A percentile compares a stretch with the other conserved stretches of the same genome.
Conservation (phyloP, 2,113 vertebrate genomes). For the Hypanus sabinus region DNA sequence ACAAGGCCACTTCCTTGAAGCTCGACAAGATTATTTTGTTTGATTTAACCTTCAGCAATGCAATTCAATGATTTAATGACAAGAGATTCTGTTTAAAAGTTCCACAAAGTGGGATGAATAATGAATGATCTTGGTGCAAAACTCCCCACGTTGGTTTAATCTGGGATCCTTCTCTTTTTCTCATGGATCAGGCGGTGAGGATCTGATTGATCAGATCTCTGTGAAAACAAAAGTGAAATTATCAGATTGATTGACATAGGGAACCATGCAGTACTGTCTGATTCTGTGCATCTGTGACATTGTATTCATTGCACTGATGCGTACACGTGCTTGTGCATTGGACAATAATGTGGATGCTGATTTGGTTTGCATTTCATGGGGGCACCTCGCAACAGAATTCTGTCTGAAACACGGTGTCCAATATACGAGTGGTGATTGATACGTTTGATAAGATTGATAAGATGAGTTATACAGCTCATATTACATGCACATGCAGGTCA, state of each 20-base stretch:
- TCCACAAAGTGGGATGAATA: background rate
- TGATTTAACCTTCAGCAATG: background rate
- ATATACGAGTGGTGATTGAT: too few relatives aligned
- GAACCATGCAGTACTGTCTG: too few relatives aligned
- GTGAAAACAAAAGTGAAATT: background rate
- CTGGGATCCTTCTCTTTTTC: background rate
- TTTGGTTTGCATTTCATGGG: too few relatives aligned
- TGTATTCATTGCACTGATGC: too few relatives aligned
- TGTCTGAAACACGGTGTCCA: too few relatives aligned
- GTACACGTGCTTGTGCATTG: too few relatives aligned
- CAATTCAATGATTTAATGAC: background rate
- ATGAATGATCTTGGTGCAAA: background rate
- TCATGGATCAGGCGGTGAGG: background rate
- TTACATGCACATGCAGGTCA: too few relatives aligned
- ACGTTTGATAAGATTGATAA: too few relatives aligned
- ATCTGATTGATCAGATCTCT: background rate
- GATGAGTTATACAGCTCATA: too few relatives aligned
- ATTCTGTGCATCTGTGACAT: too few relatives aligned
- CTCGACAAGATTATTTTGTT: background rate
- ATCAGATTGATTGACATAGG: background rate
- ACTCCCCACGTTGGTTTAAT: background rate
- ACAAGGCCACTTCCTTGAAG: background rate
- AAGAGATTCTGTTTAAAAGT: background rate
- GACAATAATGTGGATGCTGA: too few relatives aligned
- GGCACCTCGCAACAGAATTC: too few relatives aligned